These are phyloP conservation scores for Enteromius radiatus DNA, from an alignment of 2,797 vertebrate genomes.

Conservation along the genomic window DNA sequence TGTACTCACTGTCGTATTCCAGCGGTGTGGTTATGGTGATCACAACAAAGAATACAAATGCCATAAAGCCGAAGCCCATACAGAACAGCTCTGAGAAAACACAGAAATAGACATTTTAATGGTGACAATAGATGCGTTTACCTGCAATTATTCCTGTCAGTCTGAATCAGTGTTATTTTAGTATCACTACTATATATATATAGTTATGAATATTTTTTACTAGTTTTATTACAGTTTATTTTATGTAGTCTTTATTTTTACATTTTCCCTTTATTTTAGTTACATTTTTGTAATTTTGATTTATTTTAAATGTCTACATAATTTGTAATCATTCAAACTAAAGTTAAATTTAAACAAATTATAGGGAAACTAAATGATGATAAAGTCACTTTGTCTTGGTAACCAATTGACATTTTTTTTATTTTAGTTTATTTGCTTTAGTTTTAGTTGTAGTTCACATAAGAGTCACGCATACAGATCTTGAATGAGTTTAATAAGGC, in stretches of 20 bases:
- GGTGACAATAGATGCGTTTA: background rate
- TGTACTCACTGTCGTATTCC: constrained; percentile 84
- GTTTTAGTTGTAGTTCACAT: background rate
- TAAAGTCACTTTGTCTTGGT: too few relatives aligned
- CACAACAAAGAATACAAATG: constrained; percentile 87
- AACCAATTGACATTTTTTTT: too few relatives aligned
- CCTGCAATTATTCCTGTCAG: background rate
- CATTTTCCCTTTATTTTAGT: background rate
- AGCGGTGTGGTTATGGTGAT: constrained; percentile 81
- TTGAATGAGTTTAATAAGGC: background rate
- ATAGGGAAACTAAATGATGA: background rate
- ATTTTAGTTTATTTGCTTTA: background rate
- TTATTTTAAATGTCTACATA: background rate
- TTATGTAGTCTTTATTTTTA: background rate
- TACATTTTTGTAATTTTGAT: background rate
- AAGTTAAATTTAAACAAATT: background rate
- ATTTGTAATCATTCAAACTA: background rate
- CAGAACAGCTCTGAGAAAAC: constrained; percentile 85
- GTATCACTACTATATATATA: background rate
- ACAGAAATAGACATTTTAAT: background rate
- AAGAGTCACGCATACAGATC: background rate
- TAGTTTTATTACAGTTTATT: background rate
- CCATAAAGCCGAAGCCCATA: constrained; percentile 86
- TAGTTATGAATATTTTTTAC: background rate
- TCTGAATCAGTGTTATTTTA: background rate